Base-by-base conservation (phyloP, 2,113 vertebrate species). In the Rattus rattus region DNA sequence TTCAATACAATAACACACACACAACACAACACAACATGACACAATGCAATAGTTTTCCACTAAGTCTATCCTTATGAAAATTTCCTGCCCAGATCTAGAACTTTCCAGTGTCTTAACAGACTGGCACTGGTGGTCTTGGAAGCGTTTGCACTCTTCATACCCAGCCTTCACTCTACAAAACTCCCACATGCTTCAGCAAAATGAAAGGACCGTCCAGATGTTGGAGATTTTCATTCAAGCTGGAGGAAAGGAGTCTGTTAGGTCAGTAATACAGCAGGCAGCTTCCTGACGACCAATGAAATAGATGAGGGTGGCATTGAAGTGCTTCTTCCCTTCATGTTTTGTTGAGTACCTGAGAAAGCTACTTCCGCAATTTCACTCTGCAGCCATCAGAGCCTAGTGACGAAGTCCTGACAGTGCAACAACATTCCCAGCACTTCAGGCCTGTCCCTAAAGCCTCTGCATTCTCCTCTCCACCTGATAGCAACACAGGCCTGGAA, bases 21-120 rank as follows among this genome's bases (percentile, higher is more conserved):
- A 63, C 61, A 63, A 63, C 61, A 22, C 61, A 63, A 43, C 43
- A 43, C 43, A 43, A 65, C 63, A 28, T 24, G 26, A 65, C 28
- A 67, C 65, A 67, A 67, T 17, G 30, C 65, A 67, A 14, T 19
- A 73, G 36, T 54, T 92, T 93, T 49, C 92, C 22, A 72, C n/a
- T 54, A 75, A 95, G 24, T 47, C 43, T 20, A 47, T 17, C 12
- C 14, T 94, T 94, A 73, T 47, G 65, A 92, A 95, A 87, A 85
- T 54, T 75, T 90, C 65, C 19, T 77, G 24, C 22, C 43, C 73
- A 94, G 43, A 49, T 0, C 56, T 92, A 75, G 83, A 56, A 14
- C 11, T 83, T 86, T 94, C 84, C 88, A 81, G 75, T 47, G 65
- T 28, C 20, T 63, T 77, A 81, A 33, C 63, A 84, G 47, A 90